Evolutionary conservation across 2,888 invertebrate genomes (phyloP).

Genomic region (Timema cristinae): DNA sequence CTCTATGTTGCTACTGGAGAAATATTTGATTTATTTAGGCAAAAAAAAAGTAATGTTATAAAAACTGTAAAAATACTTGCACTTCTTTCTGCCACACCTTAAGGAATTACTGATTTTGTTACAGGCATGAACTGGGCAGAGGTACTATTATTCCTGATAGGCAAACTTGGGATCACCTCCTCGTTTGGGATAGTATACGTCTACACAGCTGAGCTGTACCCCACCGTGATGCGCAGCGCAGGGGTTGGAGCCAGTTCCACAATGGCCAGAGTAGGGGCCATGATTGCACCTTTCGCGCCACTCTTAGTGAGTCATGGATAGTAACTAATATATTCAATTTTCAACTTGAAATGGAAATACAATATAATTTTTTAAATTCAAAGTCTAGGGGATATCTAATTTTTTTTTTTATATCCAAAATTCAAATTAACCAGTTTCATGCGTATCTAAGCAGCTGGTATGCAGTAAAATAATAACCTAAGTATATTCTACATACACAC

Average conservation of each 20-base stretch:
- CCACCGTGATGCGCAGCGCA: slow-evolving; percentile 52
- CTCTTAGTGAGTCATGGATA: slow-evolving; percentile 47
- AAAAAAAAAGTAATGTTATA: too few species aligned
- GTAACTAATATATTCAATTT: not conserved
- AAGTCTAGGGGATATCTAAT: not conserved
- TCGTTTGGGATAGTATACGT: slow-evolving; percentile 61
- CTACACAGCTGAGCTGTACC: slow-evolving; percentile 56
- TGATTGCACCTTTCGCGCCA: slow-evolving; percentile 59
- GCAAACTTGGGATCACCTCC: slow-evolving; percentile 60
- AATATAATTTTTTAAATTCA: not conserved
- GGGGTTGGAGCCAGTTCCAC: slow-evolving; percentile 59
- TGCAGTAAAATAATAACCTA: too few species aligned
- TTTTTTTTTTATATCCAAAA: too few species aligned
- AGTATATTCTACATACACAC: too few species aligned
- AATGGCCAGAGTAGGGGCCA: slow-evolving; percentile 55
- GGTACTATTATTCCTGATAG: slow-evolving; percentile 55
- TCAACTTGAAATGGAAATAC: not conserved
- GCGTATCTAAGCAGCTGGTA: too few species aligned
- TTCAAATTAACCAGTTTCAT: too few species aligned
- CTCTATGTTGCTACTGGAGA: too few species aligned
- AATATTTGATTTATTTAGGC: too few species aligned
- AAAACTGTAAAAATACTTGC: too few species aligned
- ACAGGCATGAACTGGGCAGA: slow-evolving; percentile 52
- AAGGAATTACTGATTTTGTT: slow-evolving; percentile 24
- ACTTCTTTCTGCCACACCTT: too few species aligned